These are phyloP conservation scores for Falco peregrinus DNA, from an alignment of 2,797 vertebrate genomes.

Conservation along the genomic window DNA sequence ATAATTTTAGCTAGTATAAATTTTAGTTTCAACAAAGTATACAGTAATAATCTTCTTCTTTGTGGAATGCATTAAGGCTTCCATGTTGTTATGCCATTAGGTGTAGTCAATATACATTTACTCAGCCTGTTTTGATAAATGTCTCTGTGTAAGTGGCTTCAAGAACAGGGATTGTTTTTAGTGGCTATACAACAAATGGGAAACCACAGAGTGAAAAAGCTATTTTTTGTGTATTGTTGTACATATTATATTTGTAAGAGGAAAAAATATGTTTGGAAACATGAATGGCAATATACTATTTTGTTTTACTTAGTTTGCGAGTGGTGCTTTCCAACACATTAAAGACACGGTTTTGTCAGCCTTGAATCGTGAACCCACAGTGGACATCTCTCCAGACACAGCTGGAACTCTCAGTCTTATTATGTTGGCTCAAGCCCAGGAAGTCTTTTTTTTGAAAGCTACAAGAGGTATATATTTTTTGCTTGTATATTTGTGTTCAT, in stretches of 20 bases:
- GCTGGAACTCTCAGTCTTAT: constrained; percentile 93
- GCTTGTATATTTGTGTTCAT: background rate
- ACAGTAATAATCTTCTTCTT: background rate
- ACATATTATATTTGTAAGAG: background rate
- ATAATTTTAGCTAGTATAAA: background rate
- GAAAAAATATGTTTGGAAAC: background rate
- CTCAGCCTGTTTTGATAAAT: background rate
- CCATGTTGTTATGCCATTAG: background rate
- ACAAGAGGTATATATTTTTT: constrained; percentile 85
- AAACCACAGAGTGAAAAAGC: background rate
- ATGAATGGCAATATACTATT: background rate
- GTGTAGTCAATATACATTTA: background rate
- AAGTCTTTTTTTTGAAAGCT: constrained; percentile 98
- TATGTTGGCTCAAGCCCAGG: constrained; percentile 98
- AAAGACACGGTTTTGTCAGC: constrained; percentile 97
- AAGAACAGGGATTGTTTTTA: background rate
- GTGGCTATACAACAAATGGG: background rate
- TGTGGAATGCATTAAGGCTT: background rate
- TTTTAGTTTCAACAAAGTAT: background rate
- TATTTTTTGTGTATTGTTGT: fast-evolving
- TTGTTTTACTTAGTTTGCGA: constrained; percentile 85
- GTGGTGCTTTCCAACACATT: constrained; percentile 95
- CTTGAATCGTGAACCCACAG: constrained; percentile 93
- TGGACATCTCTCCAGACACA: constrained; percentile 97
- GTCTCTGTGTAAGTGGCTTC: background rate